phyloP scores from a whole-genome alignment of 1,140 invertebrate genomes.

The Chymomyza costata region DNA sequence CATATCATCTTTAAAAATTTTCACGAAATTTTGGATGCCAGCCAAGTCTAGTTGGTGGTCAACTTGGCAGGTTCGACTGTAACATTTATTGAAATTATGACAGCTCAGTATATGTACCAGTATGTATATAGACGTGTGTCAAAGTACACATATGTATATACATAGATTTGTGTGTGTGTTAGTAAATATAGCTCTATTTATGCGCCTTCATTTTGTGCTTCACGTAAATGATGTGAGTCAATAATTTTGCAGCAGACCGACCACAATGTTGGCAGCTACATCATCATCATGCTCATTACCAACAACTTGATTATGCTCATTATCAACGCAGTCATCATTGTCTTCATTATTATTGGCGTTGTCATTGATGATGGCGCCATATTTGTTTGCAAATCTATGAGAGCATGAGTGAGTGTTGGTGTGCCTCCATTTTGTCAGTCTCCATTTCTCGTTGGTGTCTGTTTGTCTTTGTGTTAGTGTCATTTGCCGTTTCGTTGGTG shows the following conservation, averaged over 20 bases:
- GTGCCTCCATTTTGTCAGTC: neutral
- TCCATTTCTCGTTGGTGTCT: constrained; percentile 10
- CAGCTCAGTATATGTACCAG: no score
- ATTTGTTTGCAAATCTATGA: constrained; percentile 52
- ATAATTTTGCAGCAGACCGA: constrained; percentile 18
- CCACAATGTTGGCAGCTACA: no score
- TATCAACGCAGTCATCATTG: constrained; percentile 20
- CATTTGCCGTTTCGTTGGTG: constrained; percentile 11
- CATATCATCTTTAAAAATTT: no score
- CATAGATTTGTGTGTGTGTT: neutral
- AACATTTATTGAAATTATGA: constrained; percentile 24
- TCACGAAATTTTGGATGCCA: no score
- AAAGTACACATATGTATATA: constrained; percentile 7
- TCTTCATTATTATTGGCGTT: neutral
- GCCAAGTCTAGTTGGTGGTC: no score
- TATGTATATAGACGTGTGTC: constrained; percentile 13
- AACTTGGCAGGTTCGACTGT: constrained; percentile 47
- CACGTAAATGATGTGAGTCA: constrained; percentile 10
- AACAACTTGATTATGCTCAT: constrained; percentile 27
- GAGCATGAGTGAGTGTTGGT: constrained; percentile 16
- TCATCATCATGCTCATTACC: constrained; percentile 5
- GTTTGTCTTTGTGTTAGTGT: constrained; percentile 14
- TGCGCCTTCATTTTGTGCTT: neutral
- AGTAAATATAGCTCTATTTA: neutral
- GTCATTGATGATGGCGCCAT: constrained; percentile 61